Percentiles rank a stretch among this genome's conserved stretches.
These are phyloP conservation scores for Hippolais icterina DNA, from an alignment of 2,113 vertebrate genomes.

Conservation along the genomic window DNA sequence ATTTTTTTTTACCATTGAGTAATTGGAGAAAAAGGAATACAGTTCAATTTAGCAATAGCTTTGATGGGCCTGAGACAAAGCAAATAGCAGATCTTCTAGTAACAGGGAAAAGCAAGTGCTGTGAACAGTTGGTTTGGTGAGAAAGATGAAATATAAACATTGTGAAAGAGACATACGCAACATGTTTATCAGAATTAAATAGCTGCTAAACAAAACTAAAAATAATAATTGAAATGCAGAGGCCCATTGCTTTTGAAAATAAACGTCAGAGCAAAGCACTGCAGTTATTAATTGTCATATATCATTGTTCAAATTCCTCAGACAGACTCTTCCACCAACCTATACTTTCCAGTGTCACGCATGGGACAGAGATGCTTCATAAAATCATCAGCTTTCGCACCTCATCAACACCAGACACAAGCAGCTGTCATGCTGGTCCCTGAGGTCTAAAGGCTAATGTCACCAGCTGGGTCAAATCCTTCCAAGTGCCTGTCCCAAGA, in stretches of 20 bases:
- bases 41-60: neutral
- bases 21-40: neutral
- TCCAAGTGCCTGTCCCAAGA: neutral
- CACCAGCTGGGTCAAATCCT: neutral
- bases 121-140: conserved; percentile 50
- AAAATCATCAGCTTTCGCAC: neutral
- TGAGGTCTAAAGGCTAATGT: neutral
- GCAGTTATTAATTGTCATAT: neutral
- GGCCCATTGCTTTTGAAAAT: neutral
- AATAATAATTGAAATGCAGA: conserved; percentile 40
- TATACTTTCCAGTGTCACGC: neutral
- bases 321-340: neutral
- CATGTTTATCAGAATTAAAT: conserved; percentile 33
- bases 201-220: conserved; percentile 37
- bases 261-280: neutral
- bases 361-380: neutral
- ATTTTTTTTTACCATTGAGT: neutral
- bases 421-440: neutral
- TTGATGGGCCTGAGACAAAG: neutral
- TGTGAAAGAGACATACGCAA: conserved; percentile 17
- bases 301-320: neutral
- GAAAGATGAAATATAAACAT: conserved; percentile 53
- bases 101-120: neutral
- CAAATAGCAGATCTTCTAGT: neutral
- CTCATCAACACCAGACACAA: neutral